A percentile compares a stretch with the other conserved stretches of the same genome.
phyloP scores from a whole-genome alignment of 1,140 invertebrate genomes.

The Belonocnema kinseyi region DNA sequence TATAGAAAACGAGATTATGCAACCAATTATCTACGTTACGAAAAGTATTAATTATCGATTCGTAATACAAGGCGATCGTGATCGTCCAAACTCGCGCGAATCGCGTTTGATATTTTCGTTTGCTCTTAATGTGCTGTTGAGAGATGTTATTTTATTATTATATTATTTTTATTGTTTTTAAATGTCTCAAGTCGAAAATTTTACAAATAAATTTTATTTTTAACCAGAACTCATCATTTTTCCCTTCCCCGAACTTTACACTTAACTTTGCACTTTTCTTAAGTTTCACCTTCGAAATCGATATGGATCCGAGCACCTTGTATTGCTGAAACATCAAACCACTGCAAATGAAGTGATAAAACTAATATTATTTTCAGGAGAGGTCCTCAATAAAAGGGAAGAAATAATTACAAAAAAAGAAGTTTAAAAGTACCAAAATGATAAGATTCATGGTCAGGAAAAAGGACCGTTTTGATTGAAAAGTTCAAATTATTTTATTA shows the following conservation, averaged over 20 bases:
- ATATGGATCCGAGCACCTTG: not conserved
- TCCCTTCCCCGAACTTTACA: not conserved
- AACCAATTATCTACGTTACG: conserved; percentile 18
- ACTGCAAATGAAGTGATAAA: conserved; percentile 9
- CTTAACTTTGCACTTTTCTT: not conserved
- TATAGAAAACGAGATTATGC: conserved; percentile 14
- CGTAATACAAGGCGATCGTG: conserved; percentile 18
- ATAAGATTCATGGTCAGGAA: not conserved
- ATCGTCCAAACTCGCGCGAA: conserved; percentile 1
- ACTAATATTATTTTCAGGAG: conserved; percentile 4
- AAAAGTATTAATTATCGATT: conserved; percentile 28
- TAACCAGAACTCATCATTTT: conserved; percentile 26
- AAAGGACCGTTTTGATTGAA: not conserved
- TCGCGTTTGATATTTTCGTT: conserved; percentile 22
- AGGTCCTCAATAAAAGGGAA: conserved; percentile 1
- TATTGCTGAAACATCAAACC: not conserved
- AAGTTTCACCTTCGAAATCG: conserved; percentile 1
- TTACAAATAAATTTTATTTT: conserved; percentile 29
- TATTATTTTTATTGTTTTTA: conserved; percentile 30
- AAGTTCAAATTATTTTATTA: too few species aligned
- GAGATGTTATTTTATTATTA: conserved; percentile 26
- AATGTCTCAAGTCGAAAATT: conserved; percentile 21
- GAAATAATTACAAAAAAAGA: not conserved
- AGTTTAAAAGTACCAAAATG: not conserved
- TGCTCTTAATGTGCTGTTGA: conserved; percentile 15